Conservation (phyloP, 2,888 invertebrate genomes). For the Brachynemurus nebulosus region DNA sequence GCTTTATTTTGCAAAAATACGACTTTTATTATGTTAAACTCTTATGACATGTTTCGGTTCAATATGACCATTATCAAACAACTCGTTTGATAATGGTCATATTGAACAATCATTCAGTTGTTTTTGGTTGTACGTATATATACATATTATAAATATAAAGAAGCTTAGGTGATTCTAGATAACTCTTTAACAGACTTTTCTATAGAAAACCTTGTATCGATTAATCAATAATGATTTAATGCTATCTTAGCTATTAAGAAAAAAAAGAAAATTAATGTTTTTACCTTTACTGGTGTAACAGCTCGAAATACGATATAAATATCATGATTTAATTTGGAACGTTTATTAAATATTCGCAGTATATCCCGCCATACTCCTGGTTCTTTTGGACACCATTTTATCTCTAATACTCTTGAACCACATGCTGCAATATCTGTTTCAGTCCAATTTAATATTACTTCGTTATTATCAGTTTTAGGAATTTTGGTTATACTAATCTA, state of each 20-base stretch:
- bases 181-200: no score
- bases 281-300: conserved; percentile 24
- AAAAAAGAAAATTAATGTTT: conserved; percentile 5
- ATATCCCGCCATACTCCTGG: conserved; percentile 46
- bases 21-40: no score
- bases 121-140: no score
- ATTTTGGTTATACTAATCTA: conserved; percentile 37
- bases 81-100: no score
- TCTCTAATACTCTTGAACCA: conserved; percentile 37
- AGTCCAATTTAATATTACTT: conserved; percentile 39
- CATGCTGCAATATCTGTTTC: conserved; percentile 40
- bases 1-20: no score
- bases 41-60: no score
- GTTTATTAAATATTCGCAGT: conserved; percentile 43
- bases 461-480: conserved; percentile 41
- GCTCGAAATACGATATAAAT: conserved; percentile 49
- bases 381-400: conserved; percentile 49
- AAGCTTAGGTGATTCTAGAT: no score
- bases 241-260: background rate
- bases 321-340: conserved; percentile 49
- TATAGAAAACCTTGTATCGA: no score
- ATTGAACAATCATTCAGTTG: no score
- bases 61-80: no score
- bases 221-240: background rate
- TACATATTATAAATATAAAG: no score